phyloP scores from a whole-genome alignment of 2,113 vertebrate genomes.

The Bothrops jararaca region DNA sequence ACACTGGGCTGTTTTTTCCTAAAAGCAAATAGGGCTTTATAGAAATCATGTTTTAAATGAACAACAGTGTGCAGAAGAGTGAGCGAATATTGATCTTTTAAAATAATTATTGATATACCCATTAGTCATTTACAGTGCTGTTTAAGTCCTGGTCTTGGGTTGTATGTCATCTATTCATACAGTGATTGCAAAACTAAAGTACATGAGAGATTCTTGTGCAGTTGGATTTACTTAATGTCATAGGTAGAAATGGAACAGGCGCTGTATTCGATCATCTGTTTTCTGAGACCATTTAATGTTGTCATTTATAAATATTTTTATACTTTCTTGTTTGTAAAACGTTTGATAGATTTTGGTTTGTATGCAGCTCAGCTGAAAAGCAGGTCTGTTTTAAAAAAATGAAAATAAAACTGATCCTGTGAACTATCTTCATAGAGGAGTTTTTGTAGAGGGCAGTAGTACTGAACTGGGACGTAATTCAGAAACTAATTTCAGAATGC shows the following conservation, averaged over 20 bases:
- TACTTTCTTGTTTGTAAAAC: background rate
- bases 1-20: background rate
- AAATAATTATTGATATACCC: constrained; percentile 4
- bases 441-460: background rate
- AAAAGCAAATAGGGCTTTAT: constrained; percentile 15
- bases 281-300: background rate
- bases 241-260: background rate
- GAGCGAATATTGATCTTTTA: constrained; percentile 28
- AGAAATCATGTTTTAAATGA: constrained; percentile 25
- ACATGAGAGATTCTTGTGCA: background rate
- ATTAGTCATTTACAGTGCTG: constrained; percentile 22
- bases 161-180: background rate
- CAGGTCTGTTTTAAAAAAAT: background rate
- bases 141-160: constrained; percentile 2
- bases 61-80: background rate
- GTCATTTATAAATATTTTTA: background rate
- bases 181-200: background rate
- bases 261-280: background rate
- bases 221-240: background rate
- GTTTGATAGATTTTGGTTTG: background rate
- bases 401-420: background rate
- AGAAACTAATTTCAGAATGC: constrained; percentile 1
- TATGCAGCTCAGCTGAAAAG: background rate
- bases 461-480: constrained; percentile 2
- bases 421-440: background rate